Conservation (phyloP, 2,888 invertebrate species). For the Epinotia demarniana region DNA sequence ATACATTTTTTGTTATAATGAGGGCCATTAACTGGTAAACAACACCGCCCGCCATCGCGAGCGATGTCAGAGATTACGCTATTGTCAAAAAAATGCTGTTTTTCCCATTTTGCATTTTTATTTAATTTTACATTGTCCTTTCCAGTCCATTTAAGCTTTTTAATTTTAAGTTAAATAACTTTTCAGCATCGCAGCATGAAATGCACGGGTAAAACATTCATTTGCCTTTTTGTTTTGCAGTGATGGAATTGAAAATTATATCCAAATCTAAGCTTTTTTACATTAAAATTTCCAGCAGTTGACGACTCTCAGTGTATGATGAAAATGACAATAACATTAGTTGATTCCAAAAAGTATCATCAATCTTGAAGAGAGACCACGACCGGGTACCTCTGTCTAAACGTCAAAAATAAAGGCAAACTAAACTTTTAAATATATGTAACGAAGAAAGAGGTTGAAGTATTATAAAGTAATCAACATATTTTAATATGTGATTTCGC, state of each 20-base stretch:
- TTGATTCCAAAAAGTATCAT: too few relatives aligned
- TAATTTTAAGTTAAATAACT: not conserved
- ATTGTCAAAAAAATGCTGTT: conserved; percentile 6
- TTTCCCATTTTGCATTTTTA: not conserved
- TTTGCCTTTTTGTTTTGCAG: not conserved
- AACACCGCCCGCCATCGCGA: not conserved
- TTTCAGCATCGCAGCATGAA: not conserved
- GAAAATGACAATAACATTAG: too few relatives aligned
- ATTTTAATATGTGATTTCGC: too few relatives aligned
- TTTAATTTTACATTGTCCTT: conserved; percentile 16
- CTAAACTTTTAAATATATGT: too few relatives aligned
- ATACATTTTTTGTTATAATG: conserved; percentile 23
- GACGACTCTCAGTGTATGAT: too few relatives aligned
- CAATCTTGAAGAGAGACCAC: too few relatives aligned
- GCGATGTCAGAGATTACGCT: conserved; percentile 6
- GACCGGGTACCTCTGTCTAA: too few relatives aligned
- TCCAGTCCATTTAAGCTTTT: conserved; percentile 1
- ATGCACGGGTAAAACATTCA: not conserved
- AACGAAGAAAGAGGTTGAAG: too few relatives aligned
- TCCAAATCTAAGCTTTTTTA: not conserved
- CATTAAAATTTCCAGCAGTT: too few relatives aligned
- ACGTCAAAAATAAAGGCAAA: too few relatives aligned
- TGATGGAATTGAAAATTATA: not conserved
- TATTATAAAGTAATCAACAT: too few relatives aligned
- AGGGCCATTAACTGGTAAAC: conserved; percentile 19